Base-by-base conservation (phyloP, 2,113 vertebrate genomes). In the Phalacrocorax aristotelis region DNA sequence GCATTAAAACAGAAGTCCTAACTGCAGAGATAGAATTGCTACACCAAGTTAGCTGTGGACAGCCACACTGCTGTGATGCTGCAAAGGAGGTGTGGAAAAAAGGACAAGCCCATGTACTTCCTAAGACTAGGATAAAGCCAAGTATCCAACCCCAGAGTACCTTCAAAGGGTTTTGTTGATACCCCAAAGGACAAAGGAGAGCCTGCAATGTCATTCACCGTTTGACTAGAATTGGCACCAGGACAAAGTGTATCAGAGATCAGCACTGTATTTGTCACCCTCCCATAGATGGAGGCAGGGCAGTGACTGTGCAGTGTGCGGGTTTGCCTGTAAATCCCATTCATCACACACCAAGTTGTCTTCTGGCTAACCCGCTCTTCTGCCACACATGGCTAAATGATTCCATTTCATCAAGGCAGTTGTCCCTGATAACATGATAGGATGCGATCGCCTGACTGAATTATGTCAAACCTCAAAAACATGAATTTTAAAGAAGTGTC, bases 351-450 rank as follows among this genome's bases (percentile, higher is more conserved):
- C 21, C 42, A 52, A 72, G 51, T 32, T 42, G 7, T 55, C 85
- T 76, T 70, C 93, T 74, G 7, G 48, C 72, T 92, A 95, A 97
- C 96, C 91, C 68, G 71, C 86, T 74, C 76, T 36, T 78, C 72
- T 77, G 75, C 89, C 76, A 89, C 2, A 19, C 64, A 2, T 78
- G 83, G 76, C 94, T 95, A 89, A 87, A 84, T 58, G 46, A 96
- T 92, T 96, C 87, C 83, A 38, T 34, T 69, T 54, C 93, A 93
- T 87, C 87, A 4, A 95, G 80, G 83, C 83, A 74, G 48, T 42
- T 87, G 71, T 62, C 55, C 71, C 89, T 1, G 46, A 88, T 92
- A 95, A 89, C 1, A 1, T 1, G 55, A 71, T 15, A 77, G 89
- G 54, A 87, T 32, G 46, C 6, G 5, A 74, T 52, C 3, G 38